Conservation (phyloP, 2,113 vertebrate genomes). For the Amphiprion ocellaris region DNA sequence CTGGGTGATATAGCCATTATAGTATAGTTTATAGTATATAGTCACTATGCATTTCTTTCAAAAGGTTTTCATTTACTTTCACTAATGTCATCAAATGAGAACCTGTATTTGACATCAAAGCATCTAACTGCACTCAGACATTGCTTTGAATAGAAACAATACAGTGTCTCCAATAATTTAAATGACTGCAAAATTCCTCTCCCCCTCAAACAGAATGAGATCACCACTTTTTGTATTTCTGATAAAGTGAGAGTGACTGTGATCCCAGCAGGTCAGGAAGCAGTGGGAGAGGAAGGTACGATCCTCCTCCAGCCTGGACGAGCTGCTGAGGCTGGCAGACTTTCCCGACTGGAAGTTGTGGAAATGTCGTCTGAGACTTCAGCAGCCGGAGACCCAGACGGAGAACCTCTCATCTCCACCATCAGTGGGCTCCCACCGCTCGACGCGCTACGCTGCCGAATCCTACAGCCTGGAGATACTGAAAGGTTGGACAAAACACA, state of each 20-base stretch:
- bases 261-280: slow-evolving; percentile 74
- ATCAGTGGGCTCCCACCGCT: slow-evolving; percentile 86
- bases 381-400: slow-evolving; percentile 78
- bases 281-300: slow-evolving; percentile 89
- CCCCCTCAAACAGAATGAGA: neutral
- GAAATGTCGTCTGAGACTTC: slow-evolving; percentile 92
- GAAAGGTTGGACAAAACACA: slow-evolving; percentile 84
- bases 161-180: too few species aligned
- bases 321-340: slow-evolving; percentile 91
- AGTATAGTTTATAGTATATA: too few species aligned
- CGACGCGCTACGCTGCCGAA: slow-evolving; percentile 93
- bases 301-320: slow-evolving; percentile 92
- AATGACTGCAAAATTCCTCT: too few species aligned
- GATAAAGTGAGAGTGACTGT: neutral
- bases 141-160: too few species aligned
- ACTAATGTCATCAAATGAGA: too few species aligned
- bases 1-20: too few species aligned
- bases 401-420: slow-evolving; percentile 79
- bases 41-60: too few species aligned
- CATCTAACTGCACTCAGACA: too few species aligned
- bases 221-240: neutral
- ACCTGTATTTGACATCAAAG: too few species aligned
- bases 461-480: slow-evolving; percentile 94
- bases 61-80: too few species aligned
- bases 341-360: slow-evolving; percentile 97